A percentile compares a stretch with the other conserved stretches of the same genome.
Conservation (phyloP, 2,797 vertebrate genomes). For the Megalops cyprinoides region DNA sequence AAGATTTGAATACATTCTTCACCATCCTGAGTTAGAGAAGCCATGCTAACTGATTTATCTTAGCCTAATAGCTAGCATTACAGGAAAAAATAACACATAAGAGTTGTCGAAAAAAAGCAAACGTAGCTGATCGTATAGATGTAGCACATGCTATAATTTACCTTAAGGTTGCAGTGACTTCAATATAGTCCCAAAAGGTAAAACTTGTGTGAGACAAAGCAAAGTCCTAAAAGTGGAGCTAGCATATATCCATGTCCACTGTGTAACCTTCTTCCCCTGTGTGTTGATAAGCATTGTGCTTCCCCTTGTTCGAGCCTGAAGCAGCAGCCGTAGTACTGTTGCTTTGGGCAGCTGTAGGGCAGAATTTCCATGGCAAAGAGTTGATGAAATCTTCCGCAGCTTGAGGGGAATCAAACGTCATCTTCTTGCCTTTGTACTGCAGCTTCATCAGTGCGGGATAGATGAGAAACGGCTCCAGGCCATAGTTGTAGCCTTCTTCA, state of each 20-base stretch:
- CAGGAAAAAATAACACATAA: too few relatives aligned
- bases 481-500: slow-evolving; percentile 3
- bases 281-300: not conserved
- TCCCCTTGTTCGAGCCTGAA: not conserved
- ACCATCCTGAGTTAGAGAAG: too few relatives aligned
- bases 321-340: not conserved
- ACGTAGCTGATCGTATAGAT: too few relatives aligned
- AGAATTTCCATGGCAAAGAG: not conserved
- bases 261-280: slow-evolving; percentile 3
- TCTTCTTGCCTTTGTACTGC: not conserved
- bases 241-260: not conserved
- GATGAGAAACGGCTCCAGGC: slow-evolving; percentile 17
- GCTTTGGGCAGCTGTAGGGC: not conserved
- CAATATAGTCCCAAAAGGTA: too few relatives aligned
- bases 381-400: slow-evolving; percentile 17
- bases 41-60: too few relatives aligned
- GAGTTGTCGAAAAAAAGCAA: too few relatives aligned
- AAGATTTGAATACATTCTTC: too few relatives aligned
- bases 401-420: not conserved
- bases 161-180: too few relatives aligned
- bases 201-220: too few relatives aligned
- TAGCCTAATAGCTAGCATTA: too few relatives aligned
- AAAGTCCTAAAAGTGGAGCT: too few relatives aligned
- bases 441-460: slow-evolving; percentile 16
- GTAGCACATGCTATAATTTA: too few relatives aligned